phyloP scores from a whole-genome alignment of 2,797 vertebrate genomes.

The Mus spretus region DNA sequence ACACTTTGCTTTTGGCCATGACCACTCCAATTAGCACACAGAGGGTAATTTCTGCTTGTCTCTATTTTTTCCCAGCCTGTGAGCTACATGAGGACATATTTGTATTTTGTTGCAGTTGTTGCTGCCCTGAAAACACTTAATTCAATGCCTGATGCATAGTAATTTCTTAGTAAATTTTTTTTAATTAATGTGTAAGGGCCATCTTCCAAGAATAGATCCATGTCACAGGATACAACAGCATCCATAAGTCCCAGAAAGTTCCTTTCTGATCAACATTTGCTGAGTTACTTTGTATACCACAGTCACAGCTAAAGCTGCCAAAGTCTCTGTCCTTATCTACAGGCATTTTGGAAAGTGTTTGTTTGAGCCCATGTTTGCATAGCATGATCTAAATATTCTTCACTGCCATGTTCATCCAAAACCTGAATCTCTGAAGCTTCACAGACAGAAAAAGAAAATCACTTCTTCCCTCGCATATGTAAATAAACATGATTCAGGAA shows the following conservation, averaged over 20 bases:
- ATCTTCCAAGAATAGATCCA: constrained; percentile 19
- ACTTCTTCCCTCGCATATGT: constrained; percentile 11
- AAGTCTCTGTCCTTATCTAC: neutral
- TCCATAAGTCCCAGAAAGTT: neutral
- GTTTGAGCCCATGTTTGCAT: neutral
- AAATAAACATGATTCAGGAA: constrained; percentile 49
- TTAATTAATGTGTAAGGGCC: constrained; percentile 10
- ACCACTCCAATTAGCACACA: constrained; percentile 66
- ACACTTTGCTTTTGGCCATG: constrained; percentile 67
- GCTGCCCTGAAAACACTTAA: neutral
- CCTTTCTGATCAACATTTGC: constrained; percentile 45
- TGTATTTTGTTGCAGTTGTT: constrained; percentile 17
- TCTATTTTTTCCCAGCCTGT: neutral
- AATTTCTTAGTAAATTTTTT: constrained; percentile 36
- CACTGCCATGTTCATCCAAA: constrained; percentile 8
- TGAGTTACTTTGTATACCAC: neutral
- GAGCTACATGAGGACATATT: neutral
- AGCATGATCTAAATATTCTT: constrained; percentile 9
- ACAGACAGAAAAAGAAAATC: neutral
- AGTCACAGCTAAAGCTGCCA: neutral
- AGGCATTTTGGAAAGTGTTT: constrained; percentile 40
- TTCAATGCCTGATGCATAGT: neutral
- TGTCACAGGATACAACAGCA: constrained; percentile 3
- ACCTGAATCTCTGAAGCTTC: constrained; percentile 28
- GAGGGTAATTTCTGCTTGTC: constrained; percentile 41